Evolutionary conservation across 2,888 invertebrate species (phyloP).

Genomic region (Acronicta psi): DNA sequence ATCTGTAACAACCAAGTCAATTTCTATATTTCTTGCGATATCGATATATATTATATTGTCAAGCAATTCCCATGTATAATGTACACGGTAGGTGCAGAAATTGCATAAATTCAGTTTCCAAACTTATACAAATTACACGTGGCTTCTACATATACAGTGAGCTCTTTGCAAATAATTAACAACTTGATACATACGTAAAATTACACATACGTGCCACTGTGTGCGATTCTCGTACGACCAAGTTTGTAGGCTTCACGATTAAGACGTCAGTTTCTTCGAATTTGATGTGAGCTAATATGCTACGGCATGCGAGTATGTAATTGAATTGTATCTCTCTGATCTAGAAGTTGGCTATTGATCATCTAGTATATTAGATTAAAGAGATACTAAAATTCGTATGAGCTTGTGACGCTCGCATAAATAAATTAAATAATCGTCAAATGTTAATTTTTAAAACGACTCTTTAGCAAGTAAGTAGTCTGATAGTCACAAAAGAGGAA

Average conservation of each 20-base stretch:
- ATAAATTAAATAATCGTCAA: too few species aligned
- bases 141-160: conserved; percentile 15
- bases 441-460: too few species aligned
- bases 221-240: conserved; percentile 6
- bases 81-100: neutral
- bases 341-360: neutral
- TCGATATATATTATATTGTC: too few species aligned
- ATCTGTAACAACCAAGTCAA: too few species aligned
- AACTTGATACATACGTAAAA: neutral
- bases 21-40: too few species aligned
- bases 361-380: neutral
- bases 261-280: conserved; percentile 3
- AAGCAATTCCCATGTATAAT: neutral
- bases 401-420: neutral
- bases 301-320: neutral
- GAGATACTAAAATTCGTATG: neutral
- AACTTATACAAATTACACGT: conserved; percentile 18
- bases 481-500: too few species aligned
- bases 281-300: conserved; percentile 16
- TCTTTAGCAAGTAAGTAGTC: too few species aligned
- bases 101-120: conserved; percentile 8
- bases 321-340: conserved; percentile 13
- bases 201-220: neutral
- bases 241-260: conserved; percentile 9
- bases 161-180: conserved; percentile 31